These are phyloP conservation scores for Microctonus hyperodae DNA, from an alignment of 2,888 invertebrate genomes.

Conservation along the genomic window DNA sequence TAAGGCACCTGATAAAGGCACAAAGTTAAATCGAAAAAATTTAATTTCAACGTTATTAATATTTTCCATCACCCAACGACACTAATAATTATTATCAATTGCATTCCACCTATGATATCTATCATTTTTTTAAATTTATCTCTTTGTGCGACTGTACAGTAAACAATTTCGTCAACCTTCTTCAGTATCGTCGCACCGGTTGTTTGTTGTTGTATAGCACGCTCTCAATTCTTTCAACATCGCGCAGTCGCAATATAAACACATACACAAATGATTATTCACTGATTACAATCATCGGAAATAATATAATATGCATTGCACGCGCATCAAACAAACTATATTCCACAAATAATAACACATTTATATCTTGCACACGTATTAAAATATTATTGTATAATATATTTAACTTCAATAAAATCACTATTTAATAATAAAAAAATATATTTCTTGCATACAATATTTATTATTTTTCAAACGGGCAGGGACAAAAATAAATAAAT, in stretches of 20 bases:
- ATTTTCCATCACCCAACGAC: no score
- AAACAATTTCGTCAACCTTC: background rate
- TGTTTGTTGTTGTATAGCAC: background rate
- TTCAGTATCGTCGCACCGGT: background rate
- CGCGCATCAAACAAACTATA: background rate
- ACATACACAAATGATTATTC: background rate
- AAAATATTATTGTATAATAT: no score
- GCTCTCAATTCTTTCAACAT: background rate
- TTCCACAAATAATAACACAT: background rate
- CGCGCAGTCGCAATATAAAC: background rate
- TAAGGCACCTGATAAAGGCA: background rate
- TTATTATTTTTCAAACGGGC: background rate
- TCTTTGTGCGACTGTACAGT: background rate
- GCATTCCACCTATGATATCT: background rate
- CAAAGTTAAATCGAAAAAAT: background rate
- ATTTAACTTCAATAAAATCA: no score
- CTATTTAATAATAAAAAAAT: no score
- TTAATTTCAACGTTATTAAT: no score
- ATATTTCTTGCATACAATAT: no score
- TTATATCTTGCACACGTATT: no score
- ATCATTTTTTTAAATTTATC: background rate
- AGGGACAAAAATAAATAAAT: background rate
- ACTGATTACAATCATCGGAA: background rate
- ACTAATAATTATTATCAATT: no score
- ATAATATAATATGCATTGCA: background rate